These are phyloP conservation scores for Pseudolycoriella hygida DNA, from an alignment of 2,888 invertebrate species.

Conservation along the genomic window DNA sequence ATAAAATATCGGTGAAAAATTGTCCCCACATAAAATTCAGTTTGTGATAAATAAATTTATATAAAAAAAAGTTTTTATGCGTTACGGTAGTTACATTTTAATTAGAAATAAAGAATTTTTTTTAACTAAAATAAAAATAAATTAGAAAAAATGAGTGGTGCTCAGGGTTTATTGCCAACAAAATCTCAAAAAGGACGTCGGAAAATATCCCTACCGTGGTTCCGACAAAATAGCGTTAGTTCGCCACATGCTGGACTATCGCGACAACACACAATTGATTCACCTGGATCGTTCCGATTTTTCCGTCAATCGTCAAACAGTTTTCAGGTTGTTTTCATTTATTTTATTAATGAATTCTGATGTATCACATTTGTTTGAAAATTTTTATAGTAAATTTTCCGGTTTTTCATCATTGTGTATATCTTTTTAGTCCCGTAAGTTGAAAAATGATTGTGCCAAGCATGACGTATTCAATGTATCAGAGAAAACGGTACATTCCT, in stretches of 20 bases:
- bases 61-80: no score
- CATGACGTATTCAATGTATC: no score
- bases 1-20: background rate
- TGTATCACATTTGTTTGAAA: background rate
- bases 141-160: conserved; percentile 6
- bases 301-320: conserved; percentile 37
- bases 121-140: background rate
- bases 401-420: background rate
- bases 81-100: no score
- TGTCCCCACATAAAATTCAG: background rate
- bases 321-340: conserved; percentile 19
- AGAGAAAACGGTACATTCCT: no score
- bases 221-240: conserved; percentile 62
- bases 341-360: background rate
- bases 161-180: conserved; percentile 5
- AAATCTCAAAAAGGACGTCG: conserved; percentile 54
- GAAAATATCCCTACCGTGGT: conserved; percentile 82
- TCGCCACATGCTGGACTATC: conserved; percentile 56
- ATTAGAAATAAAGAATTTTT: background rate
- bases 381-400: background rate
- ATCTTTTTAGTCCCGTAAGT: no score
- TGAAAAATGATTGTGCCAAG: no score
- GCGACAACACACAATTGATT: conserved; percentile 80
- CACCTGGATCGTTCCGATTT: conserved; percentile 70
- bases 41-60: background rate